Percentiles rank a stretch among this genome's conserved stretches.
phyloP scores from a whole-genome alignment of 2,888 invertebrate genomes.

The Coelopa pilipes region DNA sequence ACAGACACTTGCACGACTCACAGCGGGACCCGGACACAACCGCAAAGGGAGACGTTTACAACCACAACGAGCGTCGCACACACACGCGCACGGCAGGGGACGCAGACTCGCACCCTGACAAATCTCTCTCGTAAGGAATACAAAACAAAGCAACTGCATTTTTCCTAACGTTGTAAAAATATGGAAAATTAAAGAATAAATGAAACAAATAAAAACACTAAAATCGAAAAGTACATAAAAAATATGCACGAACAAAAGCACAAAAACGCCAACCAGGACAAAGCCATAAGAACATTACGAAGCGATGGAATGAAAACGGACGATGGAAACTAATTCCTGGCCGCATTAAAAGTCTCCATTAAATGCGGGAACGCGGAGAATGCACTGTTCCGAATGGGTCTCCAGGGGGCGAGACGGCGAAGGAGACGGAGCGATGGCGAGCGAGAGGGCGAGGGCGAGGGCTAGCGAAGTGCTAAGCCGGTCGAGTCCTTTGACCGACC shows the following conservation, averaged over 20 bases:
- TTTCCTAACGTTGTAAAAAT: no score
- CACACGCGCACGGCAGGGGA: not conserved
- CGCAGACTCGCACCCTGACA: no score
- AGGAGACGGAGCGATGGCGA: not conserved
- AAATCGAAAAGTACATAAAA: no score
- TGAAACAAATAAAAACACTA: not conserved
- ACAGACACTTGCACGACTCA: conserved; percentile 21
- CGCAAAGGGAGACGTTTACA: not conserved
- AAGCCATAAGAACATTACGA: conserved; percentile 17
- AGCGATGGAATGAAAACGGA: conserved; percentile 4
- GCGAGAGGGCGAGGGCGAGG: not conserved
- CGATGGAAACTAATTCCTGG: conserved; percentile 44
- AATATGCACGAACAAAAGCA: no score
- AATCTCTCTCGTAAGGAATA: no score
- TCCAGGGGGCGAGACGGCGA: not conserved
- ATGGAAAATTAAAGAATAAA: not conserved
- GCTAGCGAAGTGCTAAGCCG: not conserved
- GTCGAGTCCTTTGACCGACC: not conserved
- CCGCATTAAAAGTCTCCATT: conserved; percentile 47
- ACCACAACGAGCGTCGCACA: no score
- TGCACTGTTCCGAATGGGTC: conserved; percentile 5
- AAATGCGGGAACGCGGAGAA: not conserved
- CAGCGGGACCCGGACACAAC: conserved; percentile 6
- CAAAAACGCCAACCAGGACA: not conserved
- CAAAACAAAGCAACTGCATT: no score